A percentile compares a stretch with the other conserved stretches of the same genome.
Evolutionary conservation across 2,113 vertebrate species (phyloP).

Genomic region (Carassius auratus): DNA sequence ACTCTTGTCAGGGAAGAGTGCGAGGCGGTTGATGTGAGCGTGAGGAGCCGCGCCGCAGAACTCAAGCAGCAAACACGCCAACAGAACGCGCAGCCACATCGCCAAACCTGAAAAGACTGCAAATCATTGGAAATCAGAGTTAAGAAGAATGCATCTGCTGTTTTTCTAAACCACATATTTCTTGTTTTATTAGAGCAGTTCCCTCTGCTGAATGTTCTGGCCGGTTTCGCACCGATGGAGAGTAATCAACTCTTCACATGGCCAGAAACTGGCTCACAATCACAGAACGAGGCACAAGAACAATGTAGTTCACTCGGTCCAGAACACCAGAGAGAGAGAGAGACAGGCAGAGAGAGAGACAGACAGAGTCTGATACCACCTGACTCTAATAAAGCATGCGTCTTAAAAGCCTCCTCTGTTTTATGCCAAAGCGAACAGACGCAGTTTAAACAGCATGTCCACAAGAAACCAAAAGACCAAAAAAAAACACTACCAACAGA

Average conservation of each 20-base stretch:
- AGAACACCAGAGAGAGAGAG: conserved; percentile 23
- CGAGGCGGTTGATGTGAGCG: conserved; percentile 94
- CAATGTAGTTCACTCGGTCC: too few relatives aligned
- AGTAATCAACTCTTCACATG: conserved; percentile 25
- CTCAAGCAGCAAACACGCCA: conserved; percentile 79
- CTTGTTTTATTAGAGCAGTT: background rate
- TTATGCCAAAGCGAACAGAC: conserved; percentile 44
- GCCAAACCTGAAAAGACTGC: conserved; percentile 70
- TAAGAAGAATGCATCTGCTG: background rate
- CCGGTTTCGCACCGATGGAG: background rate
- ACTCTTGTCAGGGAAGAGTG: conserved; percentile 97
- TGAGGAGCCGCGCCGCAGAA: conserved; percentile 85
- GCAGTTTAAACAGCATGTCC: conserved; percentile 38
- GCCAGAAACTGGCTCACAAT: background rate
- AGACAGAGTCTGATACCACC: conserved; percentile 62
- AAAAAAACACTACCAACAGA: conserved; percentile 54
- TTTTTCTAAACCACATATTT: background rate
- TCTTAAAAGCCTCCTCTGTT: conserved; percentile 49
- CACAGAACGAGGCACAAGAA: conserved; percentile 16
- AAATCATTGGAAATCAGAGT: background rate
- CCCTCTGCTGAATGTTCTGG: conserved; percentile 23
- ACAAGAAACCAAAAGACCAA: conserved; percentile 26
- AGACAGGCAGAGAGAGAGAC: conserved; percentile 7
- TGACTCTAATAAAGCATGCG: conserved; percentile 66
- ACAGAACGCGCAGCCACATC: conserved; percentile 76